A percentile compares a stretch with the other conserved stretches of the same genome.
Conservation (phyloP, 2,888 invertebrate species). For the Erpobdella octoculata region DNA sequence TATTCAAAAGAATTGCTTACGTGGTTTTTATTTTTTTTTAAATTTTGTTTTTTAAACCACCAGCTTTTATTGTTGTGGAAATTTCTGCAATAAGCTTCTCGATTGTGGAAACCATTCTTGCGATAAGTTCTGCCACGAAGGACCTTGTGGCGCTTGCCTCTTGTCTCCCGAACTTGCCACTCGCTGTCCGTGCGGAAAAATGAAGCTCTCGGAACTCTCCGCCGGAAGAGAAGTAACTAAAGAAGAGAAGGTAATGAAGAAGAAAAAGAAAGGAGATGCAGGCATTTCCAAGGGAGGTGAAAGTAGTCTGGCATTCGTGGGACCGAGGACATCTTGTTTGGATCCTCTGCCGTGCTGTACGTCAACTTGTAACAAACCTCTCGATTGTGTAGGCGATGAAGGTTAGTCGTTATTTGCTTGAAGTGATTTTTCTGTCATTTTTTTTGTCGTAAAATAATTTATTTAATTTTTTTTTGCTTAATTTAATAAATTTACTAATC, state of each 20-base stretch:
- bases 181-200: constrained; percentile 71
- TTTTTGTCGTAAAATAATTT: no score
- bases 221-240: not conserved
- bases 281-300: not conserved
- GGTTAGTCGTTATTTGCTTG: constrained; percentile 41
- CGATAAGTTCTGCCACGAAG: constrained; percentile 63
- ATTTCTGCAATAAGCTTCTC: constrained; percentile 41
- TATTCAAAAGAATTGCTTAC: not conserved
- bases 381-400: constrained; percentile 64
- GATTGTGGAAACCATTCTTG: constrained; percentile 62
- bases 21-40: not conserved
- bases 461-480: no score
- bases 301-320: not conserved
- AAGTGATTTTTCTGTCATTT: no score
- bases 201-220: constrained; percentile 50
- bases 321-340: constrained; percentile 42
- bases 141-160: constrained; percentile 62
- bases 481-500: no score
- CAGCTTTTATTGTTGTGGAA: not conserved
- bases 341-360: constrained; percentile 59
- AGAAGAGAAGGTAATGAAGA: not conserved
- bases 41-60: not conserved
- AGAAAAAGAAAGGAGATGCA: not conserved
- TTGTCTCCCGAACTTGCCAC: constrained; percentile 60
- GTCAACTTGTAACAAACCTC: constrained; percentile 63